phyloP scores from a whole-genome alignment of 2,888 invertebrate species.

The Temnothorax ravouxi region DNA sequence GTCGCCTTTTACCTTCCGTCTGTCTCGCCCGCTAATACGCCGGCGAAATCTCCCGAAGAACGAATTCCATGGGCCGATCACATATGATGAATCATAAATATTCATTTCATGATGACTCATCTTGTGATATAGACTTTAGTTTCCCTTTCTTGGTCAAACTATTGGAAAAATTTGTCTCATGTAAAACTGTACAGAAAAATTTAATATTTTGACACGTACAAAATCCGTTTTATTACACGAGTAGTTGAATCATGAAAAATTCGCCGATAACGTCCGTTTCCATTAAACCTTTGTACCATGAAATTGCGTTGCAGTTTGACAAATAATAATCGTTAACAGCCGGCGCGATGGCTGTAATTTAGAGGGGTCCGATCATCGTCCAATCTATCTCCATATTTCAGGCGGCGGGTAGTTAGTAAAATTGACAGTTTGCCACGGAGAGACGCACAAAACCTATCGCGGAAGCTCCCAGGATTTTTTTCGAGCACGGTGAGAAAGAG shows the following conservation, averaged over 20 bases:
- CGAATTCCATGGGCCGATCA: background rate
- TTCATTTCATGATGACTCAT: background rate
- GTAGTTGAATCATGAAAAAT: background rate
- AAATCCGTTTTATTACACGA: background rate
- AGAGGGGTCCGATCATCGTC: constrained; percentile 2
- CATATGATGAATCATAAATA: constrained; percentile 2
- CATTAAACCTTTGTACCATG: background rate
- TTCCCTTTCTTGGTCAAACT: background rate
- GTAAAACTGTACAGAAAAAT: background rate
- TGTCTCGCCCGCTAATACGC: constrained; percentile 2
- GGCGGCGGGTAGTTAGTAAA: background rate
- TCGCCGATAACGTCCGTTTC: constrained; percentile 3
- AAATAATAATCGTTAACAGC: constrained; percentile 47
- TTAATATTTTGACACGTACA: background rate
- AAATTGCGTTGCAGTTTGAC: constrained; percentile 31
- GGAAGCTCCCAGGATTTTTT: constrained; percentile 18
- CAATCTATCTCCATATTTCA: constrained; percentile 44
- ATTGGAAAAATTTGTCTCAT: background rate
- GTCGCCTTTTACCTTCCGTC: constrained; percentile 27
- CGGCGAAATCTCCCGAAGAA: background rate
- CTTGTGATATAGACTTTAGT: background rate
- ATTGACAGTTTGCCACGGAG: constrained; percentile 26
- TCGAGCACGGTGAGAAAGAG: background rate
- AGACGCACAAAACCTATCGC: background rate
- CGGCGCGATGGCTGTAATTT: constrained; percentile 17